Evolutionary conservation across 1,140 invertebrate species (phyloP).

Genomic region (Anastrepha obliqua): DNA sequence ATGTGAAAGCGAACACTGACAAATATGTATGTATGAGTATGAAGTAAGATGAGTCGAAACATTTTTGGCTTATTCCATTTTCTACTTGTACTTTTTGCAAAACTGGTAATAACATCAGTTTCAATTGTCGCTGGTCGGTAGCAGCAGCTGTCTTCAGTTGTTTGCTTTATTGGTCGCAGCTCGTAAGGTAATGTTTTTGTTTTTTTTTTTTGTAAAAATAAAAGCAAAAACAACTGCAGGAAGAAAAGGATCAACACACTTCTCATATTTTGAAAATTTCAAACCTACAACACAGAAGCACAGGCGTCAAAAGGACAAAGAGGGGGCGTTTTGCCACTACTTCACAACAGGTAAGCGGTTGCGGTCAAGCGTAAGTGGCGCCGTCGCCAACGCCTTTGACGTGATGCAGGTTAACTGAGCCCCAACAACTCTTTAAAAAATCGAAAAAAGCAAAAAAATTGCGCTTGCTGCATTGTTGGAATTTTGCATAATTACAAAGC

Average conservation of each 20-base stretch:
- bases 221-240: no score
- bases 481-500: constrained; percentile 47
- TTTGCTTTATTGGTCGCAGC: not conserved
- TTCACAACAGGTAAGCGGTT: constrained; percentile 7
- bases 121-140: constrained; percentile 1
- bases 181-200: not conserved
- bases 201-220: no score
- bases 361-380: constrained; percentile 38
- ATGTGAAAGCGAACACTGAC: not conserved
- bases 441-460: not conserved
- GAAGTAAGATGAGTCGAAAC: not conserved
- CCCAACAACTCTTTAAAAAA: not conserved
- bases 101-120: constrained; percentile 10
- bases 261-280: no score
- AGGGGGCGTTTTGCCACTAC: not conserved
- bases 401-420: constrained; percentile 25
- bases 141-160: not conserved
- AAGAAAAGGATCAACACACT: no score
- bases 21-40: not conserved
- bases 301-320: no score
- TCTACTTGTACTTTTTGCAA: not conserved
- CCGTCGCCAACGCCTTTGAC: constrained; percentile 29
- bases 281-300: no score
- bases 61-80: not conserved
- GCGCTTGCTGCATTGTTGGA: constrained; percentile 7